Conservation (phyloP, 2,113 vertebrate genomes). For the Ciconia stormi region DNA sequence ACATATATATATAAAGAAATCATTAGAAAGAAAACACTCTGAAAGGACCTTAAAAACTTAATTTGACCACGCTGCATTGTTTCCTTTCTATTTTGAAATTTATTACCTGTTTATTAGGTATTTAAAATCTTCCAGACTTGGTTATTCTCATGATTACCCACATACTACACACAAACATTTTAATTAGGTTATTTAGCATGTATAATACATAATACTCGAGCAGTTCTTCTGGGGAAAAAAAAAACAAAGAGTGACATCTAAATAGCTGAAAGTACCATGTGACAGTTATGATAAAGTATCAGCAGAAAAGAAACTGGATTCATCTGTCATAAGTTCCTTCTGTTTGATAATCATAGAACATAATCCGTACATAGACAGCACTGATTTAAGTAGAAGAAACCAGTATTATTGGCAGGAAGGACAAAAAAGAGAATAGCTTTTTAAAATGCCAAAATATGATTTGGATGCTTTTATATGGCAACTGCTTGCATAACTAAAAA, state of each 20-base stretch:
- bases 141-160: conserved; percentile 3
- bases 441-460: conserved; percentile 15
- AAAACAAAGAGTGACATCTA: neutral
- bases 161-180: conserved; percentile 21
- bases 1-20: neutral
- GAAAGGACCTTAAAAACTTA: neutral
- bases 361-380: neutral
- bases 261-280: conserved; percentile 21
- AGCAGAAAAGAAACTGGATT: conserved; percentile 29
- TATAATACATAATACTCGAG: conserved; percentile 41
- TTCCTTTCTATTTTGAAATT: neutral
- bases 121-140: conserved; percentile 17
- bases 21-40: neutral
- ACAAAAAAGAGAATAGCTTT: conserved; percentile 17
- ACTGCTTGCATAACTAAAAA: neutral
- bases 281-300: conserved; percentile 27
- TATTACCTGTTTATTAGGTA: conserved; percentile 1
- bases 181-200: conserved; percentile 50
- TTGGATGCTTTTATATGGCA: neutral
- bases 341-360: conserved; percentile 47
- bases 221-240: neutral
- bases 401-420: neutral
- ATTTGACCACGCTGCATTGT: neutral
- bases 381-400: conserved; percentile 31
- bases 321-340: conserved; percentile 24